Percentiles rank a stretch among this genome's conserved stretches.
Evolutionary conservation across 2,797 vertebrate species (phyloP).

Genomic region (Channallabes apus): DNA sequence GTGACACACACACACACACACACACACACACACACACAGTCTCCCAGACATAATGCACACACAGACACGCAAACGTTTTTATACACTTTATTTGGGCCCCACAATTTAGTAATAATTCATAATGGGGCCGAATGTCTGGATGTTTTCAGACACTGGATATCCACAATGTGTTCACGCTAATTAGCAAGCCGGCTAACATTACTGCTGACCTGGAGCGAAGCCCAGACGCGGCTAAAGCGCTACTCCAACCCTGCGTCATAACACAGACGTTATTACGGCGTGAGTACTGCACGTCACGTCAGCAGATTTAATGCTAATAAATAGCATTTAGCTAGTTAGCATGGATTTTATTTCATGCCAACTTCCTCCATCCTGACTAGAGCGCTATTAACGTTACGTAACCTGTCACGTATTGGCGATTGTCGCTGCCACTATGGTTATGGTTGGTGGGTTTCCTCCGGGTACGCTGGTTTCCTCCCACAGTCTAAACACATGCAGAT

Average conservation of each 20-base stretch:
- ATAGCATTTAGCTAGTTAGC: not conserved
- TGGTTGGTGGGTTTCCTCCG: too few species aligned
- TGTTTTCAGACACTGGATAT: constrained; percentile 42
- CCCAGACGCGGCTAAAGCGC: not conserved
- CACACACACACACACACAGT: not conserved
- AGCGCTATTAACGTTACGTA: not conserved
- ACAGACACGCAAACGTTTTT: constrained; percentile 25
- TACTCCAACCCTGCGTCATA: not conserved
- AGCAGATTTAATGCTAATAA: not conserved
- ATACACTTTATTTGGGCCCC: constrained; percentile 45
- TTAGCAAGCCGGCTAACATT: constrained; percentile 11
- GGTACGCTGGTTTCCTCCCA: too few species aligned
- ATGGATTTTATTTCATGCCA: not conserved
- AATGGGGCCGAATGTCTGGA: constrained; percentile 36
- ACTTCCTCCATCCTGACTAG: not conserved
- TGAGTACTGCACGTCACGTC: not conserved
- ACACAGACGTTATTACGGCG: not conserved
- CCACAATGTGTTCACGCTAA: constrained; percentile 30
- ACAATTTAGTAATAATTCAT: constrained; percentile 49
- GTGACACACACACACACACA: constrained; percentile 42
- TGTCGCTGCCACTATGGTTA: too few species aligned
- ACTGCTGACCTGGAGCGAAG: constrained; percentile 3
- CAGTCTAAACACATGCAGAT: too few species aligned
- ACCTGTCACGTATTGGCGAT: not conserved
- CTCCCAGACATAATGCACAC: constrained; percentile 11